These are phyloP conservation scores for Parotia lawesii DNA, from an alignment of 2,113 vertebrate genomes.

Conservation along the genomic window DNA sequence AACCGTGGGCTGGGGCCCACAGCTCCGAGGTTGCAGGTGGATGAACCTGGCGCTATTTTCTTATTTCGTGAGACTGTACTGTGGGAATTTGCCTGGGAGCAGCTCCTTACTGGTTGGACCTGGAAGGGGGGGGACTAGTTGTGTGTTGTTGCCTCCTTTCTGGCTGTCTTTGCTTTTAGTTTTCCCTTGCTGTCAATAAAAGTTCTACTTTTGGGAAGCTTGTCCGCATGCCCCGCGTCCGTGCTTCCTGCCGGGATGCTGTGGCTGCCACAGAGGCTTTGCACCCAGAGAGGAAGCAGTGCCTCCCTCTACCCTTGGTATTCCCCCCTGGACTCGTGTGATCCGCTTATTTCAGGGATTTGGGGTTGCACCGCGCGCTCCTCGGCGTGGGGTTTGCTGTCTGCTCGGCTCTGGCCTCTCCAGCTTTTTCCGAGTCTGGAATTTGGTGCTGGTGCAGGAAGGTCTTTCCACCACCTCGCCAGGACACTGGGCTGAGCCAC, in stretches of 20 bases:
- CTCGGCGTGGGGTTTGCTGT: background rate
- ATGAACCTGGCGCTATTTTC: background rate
- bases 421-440: background rate
- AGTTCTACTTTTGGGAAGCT: constrained; percentile 52
- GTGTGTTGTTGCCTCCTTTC: background rate
- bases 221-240: rapidly evolving
- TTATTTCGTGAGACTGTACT: background rate
- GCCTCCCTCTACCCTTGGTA: background rate
- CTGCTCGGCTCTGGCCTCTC: rapidly evolving
- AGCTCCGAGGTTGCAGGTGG: background rate
- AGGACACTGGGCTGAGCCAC: rapidly evolving
- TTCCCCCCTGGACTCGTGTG: background rate
- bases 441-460: background rate
- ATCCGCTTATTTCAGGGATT: background rate
- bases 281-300: background rate
- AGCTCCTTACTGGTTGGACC: background rate
- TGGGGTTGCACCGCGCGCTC: rapidly evolving
- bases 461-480: rapidly evolving
- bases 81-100: background rate
- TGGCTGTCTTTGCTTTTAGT: constrained; percentile 29
- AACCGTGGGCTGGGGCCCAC: rapidly evolving
- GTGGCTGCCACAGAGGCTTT: background rate
- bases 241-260: background rate
- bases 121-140: background rate
- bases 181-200: constrained; percentile 45